These are phyloP conservation scores for Myodes glareolus DNA, from an alignment of 2,113 vertebrate genomes.

Conservation along the genomic window DNA sequence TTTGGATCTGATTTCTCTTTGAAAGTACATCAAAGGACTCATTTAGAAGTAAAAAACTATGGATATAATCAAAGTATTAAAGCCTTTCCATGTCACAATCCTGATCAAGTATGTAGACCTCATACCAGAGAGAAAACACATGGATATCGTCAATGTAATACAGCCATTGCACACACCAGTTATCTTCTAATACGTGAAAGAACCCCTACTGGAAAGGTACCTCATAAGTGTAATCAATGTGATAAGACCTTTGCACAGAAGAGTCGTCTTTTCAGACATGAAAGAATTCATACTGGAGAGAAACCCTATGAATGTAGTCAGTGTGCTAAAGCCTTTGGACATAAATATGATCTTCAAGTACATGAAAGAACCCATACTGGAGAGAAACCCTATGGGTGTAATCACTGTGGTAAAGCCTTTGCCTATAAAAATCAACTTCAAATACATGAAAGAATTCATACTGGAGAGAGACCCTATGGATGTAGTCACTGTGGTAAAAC, in stretches of 20 bases:
- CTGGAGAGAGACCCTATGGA: not conserved
- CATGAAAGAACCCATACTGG: not conserved
- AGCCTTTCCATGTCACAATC: not conserved
- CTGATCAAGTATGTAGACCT: too few species aligned
- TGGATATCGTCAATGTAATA: not conserved
- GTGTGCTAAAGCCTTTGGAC: too few species aligned
- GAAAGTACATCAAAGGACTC: not conserved
- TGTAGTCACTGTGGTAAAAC: not conserved
- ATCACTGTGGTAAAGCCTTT: too few species aligned
- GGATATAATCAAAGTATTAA: not conserved
- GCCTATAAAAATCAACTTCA: too few species aligned
- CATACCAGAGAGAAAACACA: not conserved
- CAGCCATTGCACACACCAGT: not conserved
- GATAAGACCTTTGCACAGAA: not conserved
- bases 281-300: not conserved
- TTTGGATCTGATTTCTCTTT: not conserved
- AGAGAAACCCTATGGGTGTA: too few species aligned
- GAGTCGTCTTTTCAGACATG: not conserved
- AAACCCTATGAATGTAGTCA: too few species aligned
- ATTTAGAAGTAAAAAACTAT: not conserved
- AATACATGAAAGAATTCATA: not conserved
- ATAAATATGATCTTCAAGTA: too few species aligned
- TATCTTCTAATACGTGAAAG: not conserved
- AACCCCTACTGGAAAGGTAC: too few species aligned
- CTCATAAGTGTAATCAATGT: not conserved